Conservation (phyloP, 2,888 invertebrate genomes). For the Temnothorax unifasciatus region DNA sequence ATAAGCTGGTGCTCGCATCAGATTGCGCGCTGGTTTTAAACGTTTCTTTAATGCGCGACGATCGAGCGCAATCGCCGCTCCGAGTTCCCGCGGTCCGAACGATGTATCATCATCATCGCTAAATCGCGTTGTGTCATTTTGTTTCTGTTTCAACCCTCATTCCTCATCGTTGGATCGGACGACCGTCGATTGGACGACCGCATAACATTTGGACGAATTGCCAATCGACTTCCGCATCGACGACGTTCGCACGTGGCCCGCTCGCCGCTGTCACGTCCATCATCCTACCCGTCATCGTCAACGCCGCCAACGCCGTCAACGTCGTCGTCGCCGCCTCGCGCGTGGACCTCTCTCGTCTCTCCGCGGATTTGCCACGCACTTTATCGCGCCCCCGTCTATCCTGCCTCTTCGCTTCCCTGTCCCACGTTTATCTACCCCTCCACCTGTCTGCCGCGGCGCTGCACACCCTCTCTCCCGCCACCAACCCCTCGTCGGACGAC, state of each 20-base stretch:
- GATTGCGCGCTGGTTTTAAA: constrained; percentile 7
- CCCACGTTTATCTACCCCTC: constrained; percentile 84
- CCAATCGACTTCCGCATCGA: constrained; percentile 38
- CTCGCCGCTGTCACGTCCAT: constrained; percentile 52
- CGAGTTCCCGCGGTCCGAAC: constrained; percentile 1
- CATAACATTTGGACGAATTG: constrained; percentile 6
- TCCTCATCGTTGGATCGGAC: constrained; percentile 51
- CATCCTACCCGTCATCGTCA: not conserved
- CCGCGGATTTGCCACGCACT: constrained; percentile 70
- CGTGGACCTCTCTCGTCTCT: constrained; percentile 71
- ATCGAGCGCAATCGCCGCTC: constrained; percentile 15
- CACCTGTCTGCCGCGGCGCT: constrained; percentile 81
- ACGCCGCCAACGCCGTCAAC: constrained; percentile 38
- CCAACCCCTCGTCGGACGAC: constrained; percentile 63
- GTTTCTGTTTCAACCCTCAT: constrained; percentile 65
- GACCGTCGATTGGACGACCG: constrained; percentile 35
- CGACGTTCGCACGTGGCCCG: constrained; percentile 71
- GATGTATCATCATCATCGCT: constrained; percentile 49
- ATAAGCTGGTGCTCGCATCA: constrained; percentile 39
- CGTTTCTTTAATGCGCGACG: constrained; percentile 26
- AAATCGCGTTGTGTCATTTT: constrained; percentile 74
- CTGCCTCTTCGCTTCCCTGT: constrained; percentile 85
- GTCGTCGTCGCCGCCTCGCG: constrained; percentile 56
- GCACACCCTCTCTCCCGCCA: constrained; percentile 71
- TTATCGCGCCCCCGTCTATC: constrained; percentile 72